Evolutionary conservation across 2,113 vertebrate genomes (phyloP).

Genomic region (Eptatretus burgeri): DNA sequence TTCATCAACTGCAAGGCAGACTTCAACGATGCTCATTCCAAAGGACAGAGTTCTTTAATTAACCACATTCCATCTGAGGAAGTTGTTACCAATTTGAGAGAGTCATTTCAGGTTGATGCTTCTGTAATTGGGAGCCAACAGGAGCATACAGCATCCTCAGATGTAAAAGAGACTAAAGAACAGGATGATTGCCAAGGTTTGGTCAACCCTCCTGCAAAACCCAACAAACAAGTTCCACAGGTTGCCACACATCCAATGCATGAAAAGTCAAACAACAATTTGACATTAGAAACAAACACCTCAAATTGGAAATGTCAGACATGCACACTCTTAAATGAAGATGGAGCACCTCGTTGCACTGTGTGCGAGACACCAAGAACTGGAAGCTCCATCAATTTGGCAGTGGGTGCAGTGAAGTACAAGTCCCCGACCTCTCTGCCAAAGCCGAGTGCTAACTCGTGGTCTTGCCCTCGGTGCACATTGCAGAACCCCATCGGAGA

Average conservation of each 20-base stretch:
- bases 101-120: neutral
- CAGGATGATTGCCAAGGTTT: neutral
- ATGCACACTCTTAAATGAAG: neutral
- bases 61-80: neutral
- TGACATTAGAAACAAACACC: neutral
- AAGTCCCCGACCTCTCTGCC: neutral
- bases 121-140: neutral
- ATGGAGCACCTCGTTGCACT: too few relatives aligned
- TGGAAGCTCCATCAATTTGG: neutral
- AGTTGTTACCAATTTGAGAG: neutral
- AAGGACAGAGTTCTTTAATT: neutral
- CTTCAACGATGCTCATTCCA: neutral
- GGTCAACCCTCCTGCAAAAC: neutral
- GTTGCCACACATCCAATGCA: neutral
- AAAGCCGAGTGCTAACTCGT: neutral
- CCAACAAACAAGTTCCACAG: neutral
- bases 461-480: neutral
- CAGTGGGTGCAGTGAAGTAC: neutral
- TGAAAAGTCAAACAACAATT: neutral
- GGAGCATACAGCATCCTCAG: neutral
- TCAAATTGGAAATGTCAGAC: neutral
- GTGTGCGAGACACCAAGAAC: neutral
- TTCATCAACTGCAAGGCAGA: slow-evolving; percentile 4
- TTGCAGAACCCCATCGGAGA: neutral
- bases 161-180: neutral